phyloP scores from a whole-genome alignment of 2,113 vertebrate species.

The Pachypanchax playfairii region DNA sequence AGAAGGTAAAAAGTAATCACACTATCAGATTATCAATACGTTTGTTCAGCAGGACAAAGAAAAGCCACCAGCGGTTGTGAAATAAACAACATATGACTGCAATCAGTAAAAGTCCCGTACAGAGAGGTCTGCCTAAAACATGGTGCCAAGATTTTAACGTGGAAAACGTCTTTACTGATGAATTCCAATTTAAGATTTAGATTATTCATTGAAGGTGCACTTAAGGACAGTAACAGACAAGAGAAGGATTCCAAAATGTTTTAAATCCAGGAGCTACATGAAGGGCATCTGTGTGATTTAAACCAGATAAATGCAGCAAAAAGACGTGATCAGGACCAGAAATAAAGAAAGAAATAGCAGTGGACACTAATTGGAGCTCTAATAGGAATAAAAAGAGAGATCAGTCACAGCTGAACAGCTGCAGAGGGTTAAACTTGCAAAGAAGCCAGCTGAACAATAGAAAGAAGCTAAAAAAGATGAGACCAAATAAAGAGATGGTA shows the following conservation, averaged over 20 bases:
- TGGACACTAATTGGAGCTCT: not conserved
- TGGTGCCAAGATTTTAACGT: not conserved
- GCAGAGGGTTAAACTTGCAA: not conserved
- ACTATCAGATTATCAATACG: not conserved
- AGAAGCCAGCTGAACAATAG: not conserved
- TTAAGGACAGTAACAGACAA: not conserved
- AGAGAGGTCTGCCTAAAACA: not conserved
- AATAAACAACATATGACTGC: not conserved
- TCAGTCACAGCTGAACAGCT: not conserved
- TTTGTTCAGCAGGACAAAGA: not conserved
- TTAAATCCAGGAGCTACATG: not conserved
- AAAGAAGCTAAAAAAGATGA: no score
- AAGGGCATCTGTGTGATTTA: not conserved
- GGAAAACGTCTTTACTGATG: not conserved
- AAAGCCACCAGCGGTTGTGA: not conserved
- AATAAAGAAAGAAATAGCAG: not conserved
- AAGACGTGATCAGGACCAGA: not conserved
- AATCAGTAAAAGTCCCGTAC: not conserved
- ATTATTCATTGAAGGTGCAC: no score
- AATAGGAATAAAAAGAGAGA: constrained; percentile 2
- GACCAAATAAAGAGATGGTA: no score
- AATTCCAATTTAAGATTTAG: not conserved
- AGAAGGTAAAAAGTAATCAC: not conserved
- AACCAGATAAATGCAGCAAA: not conserved
- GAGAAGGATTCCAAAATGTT: not conserved